These are phyloP conservation scores for Trichechus manatus DNA, from an alignment of 2,113 vertebrate species.

Conservation along the genomic window DNA sequence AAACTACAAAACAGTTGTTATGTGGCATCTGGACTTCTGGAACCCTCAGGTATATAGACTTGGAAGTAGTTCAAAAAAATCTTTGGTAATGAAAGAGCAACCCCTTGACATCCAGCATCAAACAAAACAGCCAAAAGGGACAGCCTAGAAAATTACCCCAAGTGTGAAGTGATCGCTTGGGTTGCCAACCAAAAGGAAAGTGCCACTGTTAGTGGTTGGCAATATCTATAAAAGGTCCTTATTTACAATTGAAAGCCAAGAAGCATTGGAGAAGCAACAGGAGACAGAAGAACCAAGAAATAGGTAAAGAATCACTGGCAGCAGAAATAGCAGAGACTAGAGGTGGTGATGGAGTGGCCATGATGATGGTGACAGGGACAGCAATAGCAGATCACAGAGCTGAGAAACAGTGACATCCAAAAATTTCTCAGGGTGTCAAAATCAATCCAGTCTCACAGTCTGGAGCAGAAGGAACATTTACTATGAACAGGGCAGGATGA, in stretches of 20 bases:
- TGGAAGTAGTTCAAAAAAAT: neutral
- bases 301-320: neutral
- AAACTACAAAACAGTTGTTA: neutral
- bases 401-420: neutral
- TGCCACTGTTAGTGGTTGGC: neutral
- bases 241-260: constrained; percentile 18
- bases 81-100: neutral
- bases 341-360: neutral
- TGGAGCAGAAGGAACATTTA: neutral
- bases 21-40: neutral
- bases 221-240: neutral
- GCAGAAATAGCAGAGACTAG: neutral
- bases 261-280: neutral
- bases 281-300: constrained; percentile 22
- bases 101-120: neutral
- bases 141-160: neutral
- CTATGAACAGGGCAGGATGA: neutral
- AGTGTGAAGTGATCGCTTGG: neutral
- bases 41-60: neutral
- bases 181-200: constrained; percentile 36
- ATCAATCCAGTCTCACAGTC: neutral
- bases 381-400: neutral
- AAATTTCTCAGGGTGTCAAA: neutral
- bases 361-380: neutral
- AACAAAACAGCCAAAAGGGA: neutral